Evolutionary conservation across 1,140 invertebrate species (phyloP), one percentile per base, ranked within the genome.

Genomic region (Eufriesea mexicana): DNA sequence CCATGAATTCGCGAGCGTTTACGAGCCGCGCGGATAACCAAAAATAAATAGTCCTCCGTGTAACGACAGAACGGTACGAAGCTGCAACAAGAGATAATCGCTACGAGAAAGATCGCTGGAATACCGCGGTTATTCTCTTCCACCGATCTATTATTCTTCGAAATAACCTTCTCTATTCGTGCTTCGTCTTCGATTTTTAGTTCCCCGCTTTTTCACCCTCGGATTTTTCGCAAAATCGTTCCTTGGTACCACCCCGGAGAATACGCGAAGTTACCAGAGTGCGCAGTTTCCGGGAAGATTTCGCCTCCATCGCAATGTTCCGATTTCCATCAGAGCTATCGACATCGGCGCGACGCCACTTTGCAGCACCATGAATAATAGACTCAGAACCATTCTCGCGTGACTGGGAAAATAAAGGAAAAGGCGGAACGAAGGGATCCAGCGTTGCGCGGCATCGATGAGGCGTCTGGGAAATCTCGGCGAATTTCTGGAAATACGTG

Each of bases 401-500:
- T 35, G 79, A 23, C 49, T 20, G 47, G 12, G 49, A 55, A 67
- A 67, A 82, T 67, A 76, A 82, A 67, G 61, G 42, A 51, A 68
- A 57, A 16, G 28, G 23, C 2, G 42, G 47, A 49, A 20, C 16
- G 59, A 14, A 25, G 18, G 28, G 51, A 76, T 68, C 55, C 57
- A 51, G 51, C 49, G 54, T 62, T 59, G 49, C 55, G 16, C 5
- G 35, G 35, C 79, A 75, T 62, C 81, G 71, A 74, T 35, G 49
- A 57, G 64, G 68, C 49, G 49, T 28, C 47, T 54, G 66, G 77
- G 62, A 74, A 80, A 87, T 77, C 61, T 59, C 77, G 49, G 28
- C 47, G 67, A 87, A 87, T 87, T 80, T 67, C 59, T 45, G 62
- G 72, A 79, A 45, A 86, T 77, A 73, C 61, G 54, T 71, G 67